A percentile compares a stretch with the other conserved stretches of the same genome.
Conservation (phyloP, 2,113 vertebrate genomes). For the Periophthalmus modestus region DNA sequence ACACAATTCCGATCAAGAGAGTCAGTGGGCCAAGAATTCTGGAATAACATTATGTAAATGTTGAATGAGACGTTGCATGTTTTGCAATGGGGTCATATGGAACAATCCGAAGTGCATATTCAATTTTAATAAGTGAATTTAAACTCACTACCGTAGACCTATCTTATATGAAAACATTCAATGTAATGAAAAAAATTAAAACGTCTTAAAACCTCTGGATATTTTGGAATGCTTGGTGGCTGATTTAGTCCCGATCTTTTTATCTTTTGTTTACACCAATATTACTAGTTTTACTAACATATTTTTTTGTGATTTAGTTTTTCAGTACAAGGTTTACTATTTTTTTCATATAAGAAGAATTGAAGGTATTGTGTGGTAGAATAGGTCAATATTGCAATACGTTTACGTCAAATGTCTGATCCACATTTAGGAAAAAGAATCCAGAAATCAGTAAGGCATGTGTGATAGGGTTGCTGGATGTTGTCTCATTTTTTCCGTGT, state of each 20-base stretch:
- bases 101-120: constrained; percentile 53
- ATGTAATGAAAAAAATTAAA: too few species aligned
- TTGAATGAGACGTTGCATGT: constrained; percentile 17
- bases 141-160: too few species aligned
- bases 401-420: background rate
- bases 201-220: too few species aligned
- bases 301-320: background rate
- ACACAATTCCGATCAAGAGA: constrained; percentile 32
- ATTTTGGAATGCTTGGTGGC: background rate
- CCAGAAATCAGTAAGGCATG: background rate
- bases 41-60: constrained; percentile 28
- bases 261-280: too few species aligned
- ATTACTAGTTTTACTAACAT: too few species aligned
- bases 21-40: constrained; percentile 31
- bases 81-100: constrained; percentile 1
- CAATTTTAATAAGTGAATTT: background rate
- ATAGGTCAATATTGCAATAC: too few species aligned
- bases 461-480: constrained; percentile 7
- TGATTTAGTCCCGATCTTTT: too few species aligned
- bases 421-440: background rate
- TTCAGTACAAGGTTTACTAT: too few species aligned
- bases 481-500: constrained; percentile 30
- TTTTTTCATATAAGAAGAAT: too few species aligned
- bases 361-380: too few species aligned
- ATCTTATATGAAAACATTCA: background rate